Conservation (phyloP, 2,797 vertebrate species). For the Petrocephalus sullivani region DNA sequence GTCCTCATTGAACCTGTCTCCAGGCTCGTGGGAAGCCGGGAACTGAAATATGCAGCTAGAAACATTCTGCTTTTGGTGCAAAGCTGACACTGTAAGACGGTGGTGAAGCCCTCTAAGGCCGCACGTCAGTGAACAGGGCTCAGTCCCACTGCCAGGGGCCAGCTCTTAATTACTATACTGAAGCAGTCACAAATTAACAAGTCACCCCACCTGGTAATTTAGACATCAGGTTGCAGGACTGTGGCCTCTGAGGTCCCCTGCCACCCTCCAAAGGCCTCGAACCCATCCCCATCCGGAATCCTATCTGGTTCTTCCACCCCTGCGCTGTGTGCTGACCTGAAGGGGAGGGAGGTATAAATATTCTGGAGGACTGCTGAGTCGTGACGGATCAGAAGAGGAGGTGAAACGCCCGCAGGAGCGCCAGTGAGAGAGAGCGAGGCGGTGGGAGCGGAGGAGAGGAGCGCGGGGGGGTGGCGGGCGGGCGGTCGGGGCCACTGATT, state of each 20-base stretch:
- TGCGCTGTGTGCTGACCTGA: not conserved
- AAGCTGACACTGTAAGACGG: not conserved
- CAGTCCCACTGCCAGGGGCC: not conserved
- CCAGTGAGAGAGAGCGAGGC: slow-evolving; percentile 32
- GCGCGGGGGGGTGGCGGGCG: slow-evolving; percentile 52
- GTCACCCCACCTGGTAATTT: not conserved
- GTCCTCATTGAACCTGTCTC: not conserved
- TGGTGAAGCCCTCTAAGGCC: not conserved
- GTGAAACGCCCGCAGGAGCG: not conserved
- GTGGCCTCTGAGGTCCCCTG: not conserved
- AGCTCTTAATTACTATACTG: not conserved
- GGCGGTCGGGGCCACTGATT: slow-evolving; percentile 77
- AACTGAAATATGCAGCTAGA: not conserved
- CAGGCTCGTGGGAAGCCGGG: not conserved
- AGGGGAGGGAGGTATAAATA: not conserved
- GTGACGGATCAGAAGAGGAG: not conserved
- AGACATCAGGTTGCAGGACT: not conserved
- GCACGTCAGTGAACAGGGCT: not conserved
- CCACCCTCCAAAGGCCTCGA: not conserved
- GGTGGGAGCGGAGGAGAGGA: slow-evolving; percentile 32
- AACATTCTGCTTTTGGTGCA: not conserved
- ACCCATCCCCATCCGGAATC: not conserved
- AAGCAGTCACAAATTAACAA: not conserved
- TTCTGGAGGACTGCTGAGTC: not conserved
- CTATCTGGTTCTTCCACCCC: not conserved